A percentile compares a stretch with the other conserved stretches of the same genome.
These are phyloP conservation scores for Chrysochloris asiatica DNA, from an alignment of 2,113 vertebrate species.

Conservation along the genomic window DNA sequence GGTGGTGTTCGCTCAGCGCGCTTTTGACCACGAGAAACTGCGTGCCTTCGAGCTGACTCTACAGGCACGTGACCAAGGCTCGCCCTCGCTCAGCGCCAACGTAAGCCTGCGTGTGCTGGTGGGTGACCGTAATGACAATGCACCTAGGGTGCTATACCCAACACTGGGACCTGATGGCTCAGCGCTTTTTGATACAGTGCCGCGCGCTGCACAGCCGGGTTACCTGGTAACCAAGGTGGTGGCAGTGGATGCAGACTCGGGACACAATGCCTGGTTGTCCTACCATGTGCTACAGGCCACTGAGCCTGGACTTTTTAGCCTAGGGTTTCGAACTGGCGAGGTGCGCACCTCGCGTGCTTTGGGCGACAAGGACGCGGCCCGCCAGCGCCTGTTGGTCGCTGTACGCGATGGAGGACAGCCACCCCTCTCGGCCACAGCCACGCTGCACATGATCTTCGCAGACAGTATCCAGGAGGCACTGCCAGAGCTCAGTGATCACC, in stretches of 20 bases:
- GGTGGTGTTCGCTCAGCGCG: neutral
- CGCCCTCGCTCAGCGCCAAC: conserved; percentile 41
- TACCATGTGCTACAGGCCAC: conserved; percentile 88
- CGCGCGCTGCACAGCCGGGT: neutral
- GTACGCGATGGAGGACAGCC: conserved; percentile 3
- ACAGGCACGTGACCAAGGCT: neutral
- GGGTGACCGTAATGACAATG: conserved; percentile 84
- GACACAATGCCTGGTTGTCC: conserved; percentile 89
- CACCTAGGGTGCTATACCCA: conserved; percentile 83
- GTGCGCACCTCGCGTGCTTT: conserved; percentile 82
- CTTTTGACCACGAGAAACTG: neutral
- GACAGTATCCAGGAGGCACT: conserved; percentile 75
- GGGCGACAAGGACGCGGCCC: conserved; percentile 74
- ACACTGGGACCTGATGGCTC: conserved; percentile 57
- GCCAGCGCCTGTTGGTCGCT: neutral
- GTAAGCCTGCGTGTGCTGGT: conserved; percentile 11
- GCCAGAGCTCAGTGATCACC: conserved; percentile 27
- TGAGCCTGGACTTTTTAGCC: conserved; percentile 81
- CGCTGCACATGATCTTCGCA: conserved; percentile 84
- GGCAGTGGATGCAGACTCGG: conserved; percentile 70
- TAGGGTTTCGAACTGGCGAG: conserved; percentile 82
- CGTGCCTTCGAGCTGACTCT: neutral
- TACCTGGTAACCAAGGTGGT: conserved; percentile 70
- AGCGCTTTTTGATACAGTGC: conserved; percentile 49
- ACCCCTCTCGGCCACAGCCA: conserved; percentile 69